A percentile compares a stretch with the other conserved stretches of the same genome.
These are phyloP conservation scores for Pyrocephalus nanus DNA, from an alignment of 2,797 vertebrate species.

Conservation along the genomic window DNA sequence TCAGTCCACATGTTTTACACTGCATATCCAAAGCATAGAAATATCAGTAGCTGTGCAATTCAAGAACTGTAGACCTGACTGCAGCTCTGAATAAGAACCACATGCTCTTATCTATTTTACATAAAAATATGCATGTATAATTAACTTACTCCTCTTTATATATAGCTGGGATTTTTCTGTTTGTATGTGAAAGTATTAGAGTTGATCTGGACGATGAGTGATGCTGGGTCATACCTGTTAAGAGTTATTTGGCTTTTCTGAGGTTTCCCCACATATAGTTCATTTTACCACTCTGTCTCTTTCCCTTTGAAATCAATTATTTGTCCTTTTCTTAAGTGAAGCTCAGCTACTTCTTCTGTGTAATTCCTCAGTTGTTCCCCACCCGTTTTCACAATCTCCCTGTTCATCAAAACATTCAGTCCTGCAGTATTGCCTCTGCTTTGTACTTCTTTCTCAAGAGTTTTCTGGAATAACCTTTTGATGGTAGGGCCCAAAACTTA, in stretches of 20 bases:
- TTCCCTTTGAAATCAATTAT: neutral
- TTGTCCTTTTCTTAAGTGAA: neutral
- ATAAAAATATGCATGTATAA: neutral
- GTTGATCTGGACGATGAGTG: neutral
- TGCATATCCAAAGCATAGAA: neutral
- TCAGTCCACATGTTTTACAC: neutral
- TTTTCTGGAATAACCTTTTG: neutral
- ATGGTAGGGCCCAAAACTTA: neutral
- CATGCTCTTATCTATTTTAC: neutral
- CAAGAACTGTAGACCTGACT: neutral
- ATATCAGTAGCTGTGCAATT: neutral
- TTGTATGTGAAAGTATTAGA: neutral
- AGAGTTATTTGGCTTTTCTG: neutral
- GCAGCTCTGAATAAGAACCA: neutral
- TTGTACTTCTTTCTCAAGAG: neutral
- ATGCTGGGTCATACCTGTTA: fast-evolving
- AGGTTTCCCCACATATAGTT: neutral
- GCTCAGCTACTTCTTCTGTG: neutral
- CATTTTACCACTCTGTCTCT: neutral
- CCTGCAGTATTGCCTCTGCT: neutral
- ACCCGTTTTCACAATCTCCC: neutral
- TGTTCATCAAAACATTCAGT: neutral
- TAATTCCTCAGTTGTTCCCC: neutral
- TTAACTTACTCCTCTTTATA: neutral
- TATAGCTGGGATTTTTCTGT: neutral